phyloP scores from a whole-genome alignment of 2,888 invertebrate species.

The Miltochrista miniata region DNA sequence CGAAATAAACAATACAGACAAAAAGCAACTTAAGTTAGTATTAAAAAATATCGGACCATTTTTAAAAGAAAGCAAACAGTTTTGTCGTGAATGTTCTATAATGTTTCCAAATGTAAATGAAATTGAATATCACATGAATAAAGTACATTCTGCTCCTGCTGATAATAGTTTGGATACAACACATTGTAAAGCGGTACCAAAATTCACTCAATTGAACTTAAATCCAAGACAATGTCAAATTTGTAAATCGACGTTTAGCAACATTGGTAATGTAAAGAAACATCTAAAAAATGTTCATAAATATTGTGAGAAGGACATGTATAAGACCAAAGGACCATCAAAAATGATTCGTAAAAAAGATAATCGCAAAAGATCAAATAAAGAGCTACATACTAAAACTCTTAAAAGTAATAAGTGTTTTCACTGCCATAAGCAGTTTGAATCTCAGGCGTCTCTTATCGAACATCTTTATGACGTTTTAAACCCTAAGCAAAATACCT shows the following conservation, averaged over 20 bases:
- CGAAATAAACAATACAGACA: slow-evolving; percentile 12
- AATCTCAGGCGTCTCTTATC: slow-evolving; percentile 51
- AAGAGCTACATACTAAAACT: slow-evolving; percentile 8
- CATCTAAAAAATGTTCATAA: slow-evolving; percentile 41
- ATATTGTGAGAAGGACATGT: not conserved
- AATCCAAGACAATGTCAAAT: slow-evolving; percentile 35
- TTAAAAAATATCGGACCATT: slow-evolving; percentile 49
- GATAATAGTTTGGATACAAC: not conserved
- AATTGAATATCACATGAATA: slow-evolving; percentile 33
- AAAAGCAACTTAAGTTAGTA: slow-evolving; percentile 36
- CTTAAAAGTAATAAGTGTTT: slow-evolving; percentile 43
- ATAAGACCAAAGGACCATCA: not conserved
- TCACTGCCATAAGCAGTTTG: slow-evolving; percentile 59
- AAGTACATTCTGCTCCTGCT: slow-evolving; percentile 21
- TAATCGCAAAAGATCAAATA: not conserved
- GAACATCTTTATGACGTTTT: slow-evolving; percentile 65
- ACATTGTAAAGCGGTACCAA: not conserved
- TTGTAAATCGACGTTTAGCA: slow-evolving; percentile 35
- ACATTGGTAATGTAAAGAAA: slow-evolving; percentile 30
- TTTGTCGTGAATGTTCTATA: slow-evolving; percentile 57
- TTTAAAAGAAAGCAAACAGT: slow-evolving; percentile 51
- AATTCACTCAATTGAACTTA: not conserved
- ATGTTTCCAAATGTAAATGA: slow-evolving; percentile 47
- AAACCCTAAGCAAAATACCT: slow-evolving; percentile 34
- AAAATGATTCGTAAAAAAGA: not conserved